Evolutionary conservation across 2,797 vertebrate genomes (phyloP).

Genomic region (Mormyrops boulengeri): DNA sequence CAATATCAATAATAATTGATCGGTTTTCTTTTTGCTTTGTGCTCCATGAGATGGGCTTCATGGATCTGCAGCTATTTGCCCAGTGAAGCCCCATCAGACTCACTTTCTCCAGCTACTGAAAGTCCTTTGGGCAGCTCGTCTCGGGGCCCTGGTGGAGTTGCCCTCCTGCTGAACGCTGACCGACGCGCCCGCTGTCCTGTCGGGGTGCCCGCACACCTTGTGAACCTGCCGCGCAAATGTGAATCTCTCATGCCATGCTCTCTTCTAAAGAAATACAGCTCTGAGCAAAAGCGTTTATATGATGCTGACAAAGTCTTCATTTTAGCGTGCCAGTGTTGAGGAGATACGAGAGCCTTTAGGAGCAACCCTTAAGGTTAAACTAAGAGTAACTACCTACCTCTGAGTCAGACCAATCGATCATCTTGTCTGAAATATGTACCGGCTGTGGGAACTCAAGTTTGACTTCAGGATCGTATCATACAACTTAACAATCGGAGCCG

Average conservation of each 20-base stretch:
- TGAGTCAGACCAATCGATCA: not conserved
- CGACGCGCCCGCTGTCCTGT: slow-evolving; percentile 52
- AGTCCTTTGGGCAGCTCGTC: slow-evolving; percentile 54
- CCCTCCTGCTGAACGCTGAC: slow-evolving; percentile 55
- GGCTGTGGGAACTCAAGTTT: not conserved
- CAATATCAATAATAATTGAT: not conserved
- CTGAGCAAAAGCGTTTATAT: slow-evolving; percentile 25
- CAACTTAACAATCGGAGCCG: not conserved
- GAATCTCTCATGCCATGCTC: not conserved
- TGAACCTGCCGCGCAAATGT: slow-evolving; percentile 56
- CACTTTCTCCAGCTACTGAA: slow-evolving; percentile 72
- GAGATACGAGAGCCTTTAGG: not conserved
- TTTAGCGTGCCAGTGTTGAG: not conserved
- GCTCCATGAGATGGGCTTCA: not conserved
- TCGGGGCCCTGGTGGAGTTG: slow-evolving; percentile 56
- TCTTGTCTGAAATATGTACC: not conserved
- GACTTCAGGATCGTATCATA: not conserved
- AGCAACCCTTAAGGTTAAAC: not conserved
- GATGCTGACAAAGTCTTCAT: not conserved
- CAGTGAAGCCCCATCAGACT: slow-evolving; percentile 31
- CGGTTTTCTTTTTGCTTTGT: not conserved
- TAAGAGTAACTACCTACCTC: not conserved
- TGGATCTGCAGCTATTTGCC: not conserved
- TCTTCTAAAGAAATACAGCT: not conserved
- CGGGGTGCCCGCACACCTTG: slow-evolving; percentile 65